phyloP scores from a whole-genome alignment of 2,888 invertebrate genomes.

The Chouioia cunea region DNA sequence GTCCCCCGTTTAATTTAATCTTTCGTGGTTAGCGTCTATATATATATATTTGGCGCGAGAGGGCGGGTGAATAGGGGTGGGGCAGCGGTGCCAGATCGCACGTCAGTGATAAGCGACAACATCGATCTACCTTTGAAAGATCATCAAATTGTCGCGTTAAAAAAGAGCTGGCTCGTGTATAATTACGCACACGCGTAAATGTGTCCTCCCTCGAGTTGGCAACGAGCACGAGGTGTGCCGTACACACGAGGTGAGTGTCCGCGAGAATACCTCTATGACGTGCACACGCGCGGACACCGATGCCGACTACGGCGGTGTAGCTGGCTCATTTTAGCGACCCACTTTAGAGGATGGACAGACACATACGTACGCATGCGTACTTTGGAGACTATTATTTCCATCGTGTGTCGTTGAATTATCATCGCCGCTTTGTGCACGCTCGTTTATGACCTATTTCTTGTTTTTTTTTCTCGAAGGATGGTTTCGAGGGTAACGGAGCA shows the following conservation, averaged over 20 bases:
- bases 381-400: constrained; percentile 13
- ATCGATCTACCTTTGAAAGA: too few species aligned
- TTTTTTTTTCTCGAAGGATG: background rate
- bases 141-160: too few species aligned
- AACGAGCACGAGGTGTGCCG: background rate
- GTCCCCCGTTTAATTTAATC: too few species aligned
- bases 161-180: too few species aligned
- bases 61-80: too few species aligned
- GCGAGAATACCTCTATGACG: constrained; percentile 23
- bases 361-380: too few species aligned
- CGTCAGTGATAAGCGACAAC: too few species aligned
- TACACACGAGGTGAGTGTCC: constrained; percentile 34
- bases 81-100: too few species aligned
- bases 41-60: too few species aligned
- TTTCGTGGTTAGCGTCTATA: too few species aligned
- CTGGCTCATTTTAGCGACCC: constrained; percentile 34
- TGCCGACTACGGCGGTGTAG: background rate
- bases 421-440: background rate
- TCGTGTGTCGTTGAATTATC: constrained; percentile 16
- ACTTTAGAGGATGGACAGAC: constrained; percentile 4
- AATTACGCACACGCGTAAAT: too few species aligned
- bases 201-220: background rate
- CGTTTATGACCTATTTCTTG: constrained; percentile 1
- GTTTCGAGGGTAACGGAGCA: too few species aligned
- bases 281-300: constrained; percentile 6